Base-by-base conservation (phyloP, 2,113 vertebrate genomes). In the Prunella himalayana region DNA sequence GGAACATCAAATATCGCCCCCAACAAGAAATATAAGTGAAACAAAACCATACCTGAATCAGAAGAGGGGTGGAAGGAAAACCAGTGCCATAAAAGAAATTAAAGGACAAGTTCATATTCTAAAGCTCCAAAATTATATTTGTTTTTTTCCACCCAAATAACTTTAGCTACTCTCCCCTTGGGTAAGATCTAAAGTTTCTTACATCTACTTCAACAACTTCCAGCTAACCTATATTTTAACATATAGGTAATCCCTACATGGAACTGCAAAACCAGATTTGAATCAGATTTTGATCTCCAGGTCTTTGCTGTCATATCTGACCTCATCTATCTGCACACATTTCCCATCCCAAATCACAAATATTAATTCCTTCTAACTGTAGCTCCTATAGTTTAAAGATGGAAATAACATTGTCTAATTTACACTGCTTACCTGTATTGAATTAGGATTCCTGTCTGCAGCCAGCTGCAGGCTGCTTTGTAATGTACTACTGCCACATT, bases 401-500 rank as follows among this genome's bases (percentile, higher is more conserved):
- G 41, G 65, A 91, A 96, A 53, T 68, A 75, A 70, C 30, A 42
- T 50, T 1, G 8, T 49, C 27, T 70, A 82, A 92, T 91, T 90
- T 64, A 56, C 56, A 56, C 22, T 57, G 61, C 63, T 61, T 94
- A 76, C 50, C 50, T 72, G 35, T 28, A 85, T n/a, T 70, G 71
- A 92, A 92, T 91, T 87, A 73, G 59, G 50, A 73, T 39, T 89
- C n/a, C 39, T 73, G 50, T 82, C 71, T 91, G 45, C 50, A 77
- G 17, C 39, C 78, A 93, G 59, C 59, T 89, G 61, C 35, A 76
- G 63, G 39, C 72, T 93, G 78, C 82, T 83, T 87, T 90, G 66
- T 42, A 80, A 90, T 70, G 56, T 66, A 88, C 59, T 88, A 90
- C 30, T 80, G 53, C 41, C 64, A 82, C 45, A 70, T 90, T 91